Conservation (phyloP, 2,888 invertebrate species). For the Lysandra coridon region DNA sequence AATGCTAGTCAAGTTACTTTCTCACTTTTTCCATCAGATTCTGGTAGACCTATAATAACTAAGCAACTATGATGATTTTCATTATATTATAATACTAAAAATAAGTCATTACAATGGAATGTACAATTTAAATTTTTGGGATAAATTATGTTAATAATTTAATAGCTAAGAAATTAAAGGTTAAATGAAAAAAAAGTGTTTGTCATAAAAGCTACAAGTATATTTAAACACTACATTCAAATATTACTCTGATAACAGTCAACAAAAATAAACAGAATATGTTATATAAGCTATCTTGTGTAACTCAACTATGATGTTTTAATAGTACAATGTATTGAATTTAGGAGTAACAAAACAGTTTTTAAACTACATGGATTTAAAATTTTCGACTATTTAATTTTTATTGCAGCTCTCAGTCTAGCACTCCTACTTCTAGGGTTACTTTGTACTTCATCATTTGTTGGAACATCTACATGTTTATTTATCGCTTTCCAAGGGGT, state of each 20-base stretch:
- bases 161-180: too few relatives aligned
- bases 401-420: conserved; percentile 91
- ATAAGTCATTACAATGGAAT: too few relatives aligned
- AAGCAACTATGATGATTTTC: too few relatives aligned
- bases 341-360: neutral
- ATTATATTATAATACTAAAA: too few relatives aligned
- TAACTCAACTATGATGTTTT: neutral
- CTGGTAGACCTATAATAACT: too few relatives aligned
- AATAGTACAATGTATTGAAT: neutral
- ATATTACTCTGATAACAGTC: neutral
- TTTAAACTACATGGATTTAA: neutral
- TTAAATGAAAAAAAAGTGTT: neutral
- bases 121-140: neutral
- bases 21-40: too few relatives aligned
- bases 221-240: conserved; percentile 8
- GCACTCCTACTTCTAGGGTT: conserved; percentile 96
- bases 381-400: conserved; percentile 73
- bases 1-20: too few relatives aligned
- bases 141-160: neutral
- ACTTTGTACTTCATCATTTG: conserved; percentile 84
- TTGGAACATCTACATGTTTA: conserved; percentile 90
- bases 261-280: neutral
- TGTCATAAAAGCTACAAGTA: neutral
- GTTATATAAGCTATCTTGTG: neutral
- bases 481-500: conserved; percentile 89